Percentiles rank a stretch among this genome's conserved stretches.
Conservation (phyloP, 2,113 vertebrate species). For the Spheniscus mendiculus region DNA sequence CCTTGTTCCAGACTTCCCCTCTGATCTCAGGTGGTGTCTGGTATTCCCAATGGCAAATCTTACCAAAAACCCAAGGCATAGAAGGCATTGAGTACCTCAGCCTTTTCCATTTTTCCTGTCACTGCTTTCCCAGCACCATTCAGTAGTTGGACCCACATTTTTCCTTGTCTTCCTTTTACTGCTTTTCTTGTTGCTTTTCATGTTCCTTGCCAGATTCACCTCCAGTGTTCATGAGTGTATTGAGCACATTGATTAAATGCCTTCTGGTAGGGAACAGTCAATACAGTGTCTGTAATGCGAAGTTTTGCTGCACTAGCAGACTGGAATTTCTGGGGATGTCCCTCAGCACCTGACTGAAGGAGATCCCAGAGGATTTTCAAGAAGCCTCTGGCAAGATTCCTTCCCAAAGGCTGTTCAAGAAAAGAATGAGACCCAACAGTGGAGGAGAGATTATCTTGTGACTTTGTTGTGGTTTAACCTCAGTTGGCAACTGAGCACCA, state of each 20-base stretch:
- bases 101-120: background rate
- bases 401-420: background rate
- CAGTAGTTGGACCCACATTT: background rate
- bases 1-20: background rate
- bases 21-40: background rate
- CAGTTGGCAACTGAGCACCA: too few relatives aligned
- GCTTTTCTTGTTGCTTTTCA: background rate
- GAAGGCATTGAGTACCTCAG: background rate
- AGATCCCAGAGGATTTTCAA: background rate
- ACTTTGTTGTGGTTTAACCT: too few relatives aligned
- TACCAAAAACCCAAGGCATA: background rate
- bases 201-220: background rate
- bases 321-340: background rate
- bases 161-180: background rate
- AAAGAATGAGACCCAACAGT: background rate
- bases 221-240: background rate
- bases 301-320: background rate
- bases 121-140: background rate
- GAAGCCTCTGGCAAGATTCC: background rate
- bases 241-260: background rate
- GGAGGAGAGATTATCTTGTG: background rate
- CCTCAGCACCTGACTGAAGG: background rate
- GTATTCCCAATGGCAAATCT: background rate
- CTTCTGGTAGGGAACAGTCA: background rate
- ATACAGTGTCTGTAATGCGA: background rate